Base-by-base conservation (phyloP, 2,797 vertebrate species). In the Schizopygopsis malacanthus region DNA sequence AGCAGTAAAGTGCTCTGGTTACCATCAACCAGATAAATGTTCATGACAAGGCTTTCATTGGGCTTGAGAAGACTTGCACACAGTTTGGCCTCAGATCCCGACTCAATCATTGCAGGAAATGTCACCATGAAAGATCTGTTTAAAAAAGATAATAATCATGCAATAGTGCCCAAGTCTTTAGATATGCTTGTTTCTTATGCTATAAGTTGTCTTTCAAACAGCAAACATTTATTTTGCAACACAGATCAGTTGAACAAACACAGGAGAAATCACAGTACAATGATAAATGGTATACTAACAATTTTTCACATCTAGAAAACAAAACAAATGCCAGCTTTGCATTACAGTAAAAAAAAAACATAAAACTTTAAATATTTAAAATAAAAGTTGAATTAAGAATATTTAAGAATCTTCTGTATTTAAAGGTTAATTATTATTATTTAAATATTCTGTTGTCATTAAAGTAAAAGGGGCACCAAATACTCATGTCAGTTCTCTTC, bases 111-210 rank as follows among this genome's bases (percentile, higher is more conserved):
- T 2, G 90, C 93, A 86, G 95, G 94, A 76, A 94, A 84, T 37
- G 92, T 88, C 15, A 95, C 93, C 91, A 93, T 87, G 89, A 94
- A 96, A 47, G 89, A 59, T 71, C 95, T 96, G 18, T 13, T 80
- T 13, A 13, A 22, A 11, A 43, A 22, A 78, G 2, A 88, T n/a
- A 61, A 28, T 13, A 4, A 43, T 79, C 2, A 56, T n/a, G 18
- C 7, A 75, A 50, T 50, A 18, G 10, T 52, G 9, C 25, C 9
- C 2, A 3, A 59, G 20, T 61, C 0, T 6, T 54, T 52, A 54
- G 10, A 20, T 76, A 69, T 37, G 59, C n/a, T 39, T 16, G 3
- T 69, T 69, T 37, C 28, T 39, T 16, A 39, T 52, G 45, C 4
- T 18, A 20, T 13, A 39, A 39, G 9, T 33, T 75, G 50, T 22